These are phyloP conservation scores for Enteromius argenteus DNA, from an alignment of 2,797 vertebrate species.

Conservation along the genomic window DNA sequence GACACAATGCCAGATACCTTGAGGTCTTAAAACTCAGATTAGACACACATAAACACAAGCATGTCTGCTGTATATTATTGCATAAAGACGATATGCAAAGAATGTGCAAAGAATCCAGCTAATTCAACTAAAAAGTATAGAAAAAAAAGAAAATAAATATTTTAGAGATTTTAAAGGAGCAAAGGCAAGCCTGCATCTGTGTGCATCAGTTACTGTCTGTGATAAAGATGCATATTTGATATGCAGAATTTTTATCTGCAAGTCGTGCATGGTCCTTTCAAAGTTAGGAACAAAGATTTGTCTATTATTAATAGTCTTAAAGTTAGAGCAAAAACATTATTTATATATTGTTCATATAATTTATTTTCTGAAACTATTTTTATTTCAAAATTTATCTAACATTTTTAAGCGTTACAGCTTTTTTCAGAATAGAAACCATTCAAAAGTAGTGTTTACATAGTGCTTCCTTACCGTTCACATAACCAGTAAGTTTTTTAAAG, in stretches of 20 bases:
- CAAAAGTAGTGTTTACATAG: background rate
- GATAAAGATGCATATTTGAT: background rate
- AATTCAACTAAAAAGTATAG: background rate
- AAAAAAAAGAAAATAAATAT: background rate
- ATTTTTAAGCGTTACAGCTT: background rate
- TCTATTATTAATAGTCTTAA: background rate
- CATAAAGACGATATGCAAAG: background rate
- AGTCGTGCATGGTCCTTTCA: background rate
- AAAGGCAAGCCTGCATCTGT: background rate
- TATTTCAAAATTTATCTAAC: background rate
- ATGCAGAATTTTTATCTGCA: background rate
- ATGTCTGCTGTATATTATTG: constrained; percentile 5
- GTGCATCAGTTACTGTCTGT: background rate
- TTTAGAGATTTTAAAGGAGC: background rate
- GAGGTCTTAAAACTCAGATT: constrained; percentile 14
- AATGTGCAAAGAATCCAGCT: background rate
- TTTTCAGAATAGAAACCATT: background rate
- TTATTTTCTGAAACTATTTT: background rate
- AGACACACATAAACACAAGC: constrained; percentile 8
- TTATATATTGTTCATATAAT: background rate
- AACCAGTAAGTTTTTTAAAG: background rate
- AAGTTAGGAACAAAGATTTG: background rate
- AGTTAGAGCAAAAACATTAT: background rate
- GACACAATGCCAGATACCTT: constrained; percentile 42
- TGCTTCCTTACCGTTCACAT: background rate